Base-by-base conservation (phyloP, 2,797 vertebrate species). In the Clamator glandarius region DNA sequence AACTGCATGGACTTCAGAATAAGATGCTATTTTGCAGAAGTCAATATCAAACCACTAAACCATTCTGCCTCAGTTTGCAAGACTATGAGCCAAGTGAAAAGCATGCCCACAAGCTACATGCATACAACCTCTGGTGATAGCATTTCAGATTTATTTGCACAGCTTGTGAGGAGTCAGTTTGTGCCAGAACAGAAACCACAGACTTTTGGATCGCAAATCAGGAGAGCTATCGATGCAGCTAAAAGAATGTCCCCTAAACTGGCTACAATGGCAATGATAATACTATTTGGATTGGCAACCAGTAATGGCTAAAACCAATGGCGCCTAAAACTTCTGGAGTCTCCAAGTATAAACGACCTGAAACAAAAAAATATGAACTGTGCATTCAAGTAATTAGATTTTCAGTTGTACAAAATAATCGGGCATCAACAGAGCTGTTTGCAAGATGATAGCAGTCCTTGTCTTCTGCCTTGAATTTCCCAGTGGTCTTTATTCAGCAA, bases 101-200 rank as follows among this genome's bases (percentile, higher is more conserved):
- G 46, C 41, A 18, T 1, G 12, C 35, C 23, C 29, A 12, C 36
- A 51, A 46, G 25, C 44, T 0, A 1, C 41, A 11, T 8, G 5
- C 46, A 17, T 8, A 35, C 28, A 50, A 55, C 41, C 67, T 39
- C 63, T 31, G 83, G 29, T 33, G 67, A 84, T 0, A 59, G 83
- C 77, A 48, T 76, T 82, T 80, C 50, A 57, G 68, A 68, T 70
- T 57, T 76, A 82, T 92, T 77, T 94, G 89, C 64, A 66, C 83
- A 96, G 93, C 85, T 92, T 82, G 89, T 51, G 80, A 84, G 24
- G 44, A 93, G 61, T 39, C 91, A 18, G 4, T n/a, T 54, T 24
- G 63, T 79, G 89, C 74, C 85, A 89, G 87, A 89, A 89, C 42
- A 88, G 61, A 73, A 85, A 92, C 78, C 93, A 73, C 77, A 85